Percentiles rank a stretch among this genome's conserved stretches.
Evolutionary conservation across 37 sponge, comb jelly and placozoan genomes (phyloP).

Genomic region (Amphimedon queenslandica): DNA sequence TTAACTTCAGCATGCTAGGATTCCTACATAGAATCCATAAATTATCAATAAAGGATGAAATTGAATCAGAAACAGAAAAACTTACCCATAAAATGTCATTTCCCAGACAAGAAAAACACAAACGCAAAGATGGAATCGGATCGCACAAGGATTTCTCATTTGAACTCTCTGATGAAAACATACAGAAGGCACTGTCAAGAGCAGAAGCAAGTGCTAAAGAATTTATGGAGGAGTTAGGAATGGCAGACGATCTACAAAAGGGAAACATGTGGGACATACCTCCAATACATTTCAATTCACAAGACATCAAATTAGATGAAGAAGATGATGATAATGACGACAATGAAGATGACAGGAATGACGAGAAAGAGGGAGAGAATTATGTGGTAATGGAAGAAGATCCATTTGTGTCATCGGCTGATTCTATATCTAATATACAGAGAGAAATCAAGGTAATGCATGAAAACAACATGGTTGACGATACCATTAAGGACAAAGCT

Average conservation of each 20-base stretch:
- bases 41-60: background rate
- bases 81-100: background rate
- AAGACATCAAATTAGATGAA: background rate
- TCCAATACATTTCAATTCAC: too few relatives aligned
- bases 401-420: too few relatives aligned
- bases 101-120: background rate
- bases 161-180: background rate
- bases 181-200: background rate
- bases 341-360: background rate
- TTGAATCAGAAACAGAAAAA: conserved; percentile 6
- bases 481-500: too few relatives aligned
- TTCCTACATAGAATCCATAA: conserved; percentile 16
- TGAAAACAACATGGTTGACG: too few relatives aligned
- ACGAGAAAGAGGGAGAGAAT: conserved; percentile 1
- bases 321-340: conserved; percentile 3
- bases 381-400: background rate
- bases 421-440: too few relatives aligned
- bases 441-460: too few relatives aligned
- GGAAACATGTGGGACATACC: background rate
- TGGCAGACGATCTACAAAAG: background rate
- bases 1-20: conserved; percentile 24
- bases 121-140: background rate
- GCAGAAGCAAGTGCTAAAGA: conserved; percentile 1
- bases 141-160: too few relatives aligned
- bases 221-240: conserved; percentile 5